Evolutionary conservation across 2,888 invertebrate genomes (phyloP), one percentile per base, ranked within the genome.

Genomic region (Caenorhabditis macrosperma): DNA sequence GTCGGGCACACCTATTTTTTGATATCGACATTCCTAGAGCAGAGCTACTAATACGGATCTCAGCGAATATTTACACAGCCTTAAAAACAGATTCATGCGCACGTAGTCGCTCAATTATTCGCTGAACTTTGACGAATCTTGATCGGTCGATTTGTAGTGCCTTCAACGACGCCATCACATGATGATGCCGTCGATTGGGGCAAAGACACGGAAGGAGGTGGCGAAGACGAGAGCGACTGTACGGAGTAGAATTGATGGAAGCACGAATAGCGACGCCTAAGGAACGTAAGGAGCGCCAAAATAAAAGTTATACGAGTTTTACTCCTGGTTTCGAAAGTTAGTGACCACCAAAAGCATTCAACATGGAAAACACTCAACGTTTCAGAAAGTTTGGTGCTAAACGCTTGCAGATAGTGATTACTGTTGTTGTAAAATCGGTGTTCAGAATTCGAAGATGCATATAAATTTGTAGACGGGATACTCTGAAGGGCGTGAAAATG

Each of bases 1-100:
- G 35, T 35, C 41, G 55, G 72, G 63, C 72, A 64, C 72, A 72
- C 72, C 72, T 54, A 61, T 71, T 72, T 63, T 72, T 72, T 71
- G 38, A 72, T 57, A 72, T 72, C 48, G n/a, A 57, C 35, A 64
- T 50, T 57, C 46, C 26, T 3, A 26, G 41, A 28, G 17, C 22
- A 41, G 60, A 52, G 68, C 15, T 69, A 71, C 63, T 63, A 46
- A 55, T 55, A 63, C 54, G 61, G 54, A 69, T 69, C 41, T 17
- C 48, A 28, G n/a, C 12, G 30, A 46, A 28, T 71, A 52, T 61
- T 61, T 17, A 54, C 69, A 71, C 61, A 71, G 48, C 46, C 46
- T 57, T 17, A 22, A 6, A 48, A 22, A 41, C 15, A 0, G 26
- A 44, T 22, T 20, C 20, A 17, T 46, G 30, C 22, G 41, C 41